These are phyloP conservation scores for Argya squamiceps DNA, from an alignment of 2,797 vertebrate genomes.

Conservation along the genomic window DNA sequence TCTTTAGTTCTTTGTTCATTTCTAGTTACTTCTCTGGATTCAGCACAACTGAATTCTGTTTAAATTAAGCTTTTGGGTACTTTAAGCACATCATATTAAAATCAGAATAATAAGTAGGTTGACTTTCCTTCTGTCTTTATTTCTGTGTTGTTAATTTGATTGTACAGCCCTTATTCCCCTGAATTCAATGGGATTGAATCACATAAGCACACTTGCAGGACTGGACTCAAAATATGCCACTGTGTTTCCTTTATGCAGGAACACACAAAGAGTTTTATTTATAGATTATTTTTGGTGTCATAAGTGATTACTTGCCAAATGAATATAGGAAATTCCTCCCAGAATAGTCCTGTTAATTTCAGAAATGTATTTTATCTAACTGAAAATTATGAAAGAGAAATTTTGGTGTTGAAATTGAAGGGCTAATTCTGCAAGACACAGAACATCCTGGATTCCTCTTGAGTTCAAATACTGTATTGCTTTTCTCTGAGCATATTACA, in stretches of 20 bases:
- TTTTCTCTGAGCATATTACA: background rate
- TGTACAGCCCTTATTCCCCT: background rate
- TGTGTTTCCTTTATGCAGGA: background rate
- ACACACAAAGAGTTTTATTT: background rate
- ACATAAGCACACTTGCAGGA: background rate
- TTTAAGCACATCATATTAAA: conserved; percentile 53
- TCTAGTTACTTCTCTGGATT: conserved; percentile 56
- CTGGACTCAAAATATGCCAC: background rate
- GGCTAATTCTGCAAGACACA: conserved; percentile 18
- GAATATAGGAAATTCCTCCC: conserved; percentile 45
- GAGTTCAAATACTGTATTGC: conserved; percentile 16
- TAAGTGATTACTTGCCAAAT: background rate
- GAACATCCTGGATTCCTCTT: conserved; percentile 29
- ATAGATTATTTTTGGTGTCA: conserved; percentile 4
- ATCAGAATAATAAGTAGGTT: conserved; percentile 43
- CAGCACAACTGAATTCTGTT: conserved; percentile 37
- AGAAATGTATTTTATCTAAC: conserved; percentile 2
- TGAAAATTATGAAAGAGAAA: conserved; percentile 12
- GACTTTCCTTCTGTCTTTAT: conserved; percentile 52
- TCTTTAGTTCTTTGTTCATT: conserved; percentile 34
- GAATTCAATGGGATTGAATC: background rate
- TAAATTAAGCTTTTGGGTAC: conserved; percentile 53
- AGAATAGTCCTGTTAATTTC: conserved; percentile 46
- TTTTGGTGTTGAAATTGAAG: conserved; percentile 19
- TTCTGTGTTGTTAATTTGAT: conserved; percentile 45